Percentiles rank a stretch among this genome's conserved stretches.
Conservation (phyloP, 2,888 invertebrate genomes). For the Apotomis turbidana region DNA sequence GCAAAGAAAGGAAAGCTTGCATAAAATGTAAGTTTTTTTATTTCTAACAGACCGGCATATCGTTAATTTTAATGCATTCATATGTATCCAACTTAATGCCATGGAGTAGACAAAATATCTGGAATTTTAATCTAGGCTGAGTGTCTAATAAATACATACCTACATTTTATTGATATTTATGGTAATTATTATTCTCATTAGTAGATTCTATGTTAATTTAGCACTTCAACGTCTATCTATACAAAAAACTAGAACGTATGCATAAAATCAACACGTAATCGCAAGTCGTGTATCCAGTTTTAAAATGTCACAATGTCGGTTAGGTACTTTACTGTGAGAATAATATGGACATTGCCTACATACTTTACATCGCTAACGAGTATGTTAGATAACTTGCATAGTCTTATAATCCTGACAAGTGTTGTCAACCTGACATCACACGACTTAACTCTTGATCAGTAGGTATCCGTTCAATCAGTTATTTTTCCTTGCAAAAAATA, state of each 20-base stretch:
- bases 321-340: not conserved
- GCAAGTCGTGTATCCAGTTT: not conserved
- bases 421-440: not conserved
- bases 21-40: not conserved
- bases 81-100: not conserved
- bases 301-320: not conserved
- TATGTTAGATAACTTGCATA: not conserved
- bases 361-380: not conserved
- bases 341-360: not conserved
- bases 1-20: not conserved
- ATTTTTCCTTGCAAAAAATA: too few relatives aligned
- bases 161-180: not conserved
- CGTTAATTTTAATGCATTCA: not conserved
- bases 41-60: not conserved
- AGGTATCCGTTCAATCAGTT: too few relatives aligned
- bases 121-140: not conserved
- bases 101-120: not conserved
- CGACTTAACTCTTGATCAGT: not conserved
- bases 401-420: not conserved
- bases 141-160: not conserved
- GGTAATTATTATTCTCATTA: not conserved
- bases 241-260: not conserved
- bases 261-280: too few relatives aligned
- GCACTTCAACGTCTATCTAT: not conserved
- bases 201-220: slow-evolving; percentile 8